Evolutionary conservation across 2,888 invertebrate species (phyloP), one percentile per base, ranked within the genome.

Genomic region (Dusona sp.): DNA sequence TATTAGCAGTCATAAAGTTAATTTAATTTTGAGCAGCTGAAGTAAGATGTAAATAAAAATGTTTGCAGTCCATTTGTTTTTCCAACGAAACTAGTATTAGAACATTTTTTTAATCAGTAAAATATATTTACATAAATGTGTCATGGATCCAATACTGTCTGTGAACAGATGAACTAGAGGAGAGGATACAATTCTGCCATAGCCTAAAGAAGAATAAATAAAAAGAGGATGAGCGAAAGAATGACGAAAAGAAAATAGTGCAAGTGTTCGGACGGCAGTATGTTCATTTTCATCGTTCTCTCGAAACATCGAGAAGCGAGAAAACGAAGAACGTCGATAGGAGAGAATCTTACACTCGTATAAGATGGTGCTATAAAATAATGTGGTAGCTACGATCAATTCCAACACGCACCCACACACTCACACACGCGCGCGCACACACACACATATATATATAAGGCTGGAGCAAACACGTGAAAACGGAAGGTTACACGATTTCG

Each of bases 351-450:
- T 36, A 67, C 42, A 25, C 77, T 72, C 25, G 65, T 48, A 48
- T 54, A 67, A 73, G 67, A 82, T 68, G 67, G 67, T 54, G 38
- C 75, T 54, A 68, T 75, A 82, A 75, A 75, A 82, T 75, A 74
- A 75, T 61, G 68, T 57, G 82, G 82, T 75, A 68, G 54, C 57
- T 57, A 33, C 75, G 75, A 82, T 75, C 68, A 45, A 68, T 75
- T 57, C n/a, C 45, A 45, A 4, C 65, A 36, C 36, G 13, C 67
- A 57, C 13, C 36, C 36, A 51, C 33, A 33, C 8, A 38, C 36
- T 19, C 51, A 22, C 22, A 38, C 67, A 38, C n/a, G 4, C 29
- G 13, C 16, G 22, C 42, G 6, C 9, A 36, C 33, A 25, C 1
- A 64, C 19, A 25, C 19, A 51, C n/a, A 22, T 42, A 48, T 19